phyloP scores from a whole-genome alignment of 2,113 vertebrate species.

The Callorhinus ursinus region DNA sequence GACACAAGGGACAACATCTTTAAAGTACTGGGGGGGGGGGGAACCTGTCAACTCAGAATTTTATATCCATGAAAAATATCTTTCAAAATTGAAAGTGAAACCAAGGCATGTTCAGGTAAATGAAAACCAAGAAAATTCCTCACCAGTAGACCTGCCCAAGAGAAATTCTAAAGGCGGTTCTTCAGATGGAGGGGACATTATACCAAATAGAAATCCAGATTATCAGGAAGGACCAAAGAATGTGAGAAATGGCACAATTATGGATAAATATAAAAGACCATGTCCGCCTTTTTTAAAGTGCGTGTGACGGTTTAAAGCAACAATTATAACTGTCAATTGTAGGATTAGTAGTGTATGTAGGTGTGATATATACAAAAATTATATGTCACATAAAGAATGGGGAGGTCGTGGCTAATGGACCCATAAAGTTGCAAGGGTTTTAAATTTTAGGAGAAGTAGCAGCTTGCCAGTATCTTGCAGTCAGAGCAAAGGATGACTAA shows the following conservation, averaged over 20 bases:
- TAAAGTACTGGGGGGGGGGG: not conserved
- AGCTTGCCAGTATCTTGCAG: not conserved
- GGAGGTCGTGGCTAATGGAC: not conserved
- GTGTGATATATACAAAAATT: not conserved
- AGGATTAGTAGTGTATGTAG: not conserved
- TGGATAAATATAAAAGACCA: not conserved
- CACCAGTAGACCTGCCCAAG: not conserved
- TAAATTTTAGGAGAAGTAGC: not conserved
- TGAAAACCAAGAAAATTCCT: not conserved
- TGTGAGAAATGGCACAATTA: not conserved
- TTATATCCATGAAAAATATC: not conserved
- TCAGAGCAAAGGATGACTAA: not conserved
- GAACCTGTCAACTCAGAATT: not conserved
- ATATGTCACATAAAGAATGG: not conserved
- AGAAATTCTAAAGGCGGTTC: not conserved
- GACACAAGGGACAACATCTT: not conserved
- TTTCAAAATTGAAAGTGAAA: slow-evolving; percentile 21
- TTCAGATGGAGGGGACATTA: not conserved
- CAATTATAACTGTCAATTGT: not conserved
- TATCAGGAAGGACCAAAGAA: not conserved
- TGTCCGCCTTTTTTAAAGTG: not conserved
- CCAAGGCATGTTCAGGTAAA: slow-evolving; percentile 1
- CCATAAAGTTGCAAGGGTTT: not conserved
- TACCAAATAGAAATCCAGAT: not conserved
- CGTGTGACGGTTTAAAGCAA: not conserved